Conservation (phyloP, 2,888 invertebrate genomes). For the Melitaea athalia region DNA sequence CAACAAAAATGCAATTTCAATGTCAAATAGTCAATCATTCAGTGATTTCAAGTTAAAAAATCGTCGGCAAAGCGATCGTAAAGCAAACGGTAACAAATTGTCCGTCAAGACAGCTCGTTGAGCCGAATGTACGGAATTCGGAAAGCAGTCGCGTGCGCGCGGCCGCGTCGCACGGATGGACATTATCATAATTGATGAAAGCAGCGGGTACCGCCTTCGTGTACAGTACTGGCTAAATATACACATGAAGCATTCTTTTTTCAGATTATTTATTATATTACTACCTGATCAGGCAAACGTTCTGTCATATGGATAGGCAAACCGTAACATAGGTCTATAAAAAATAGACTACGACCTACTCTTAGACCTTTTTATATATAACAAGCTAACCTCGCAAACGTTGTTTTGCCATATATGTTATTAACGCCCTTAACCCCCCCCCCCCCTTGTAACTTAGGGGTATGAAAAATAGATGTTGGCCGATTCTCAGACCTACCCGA, state of each 20-base stretch:
- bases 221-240: constrained; percentile 6
- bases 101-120: constrained; percentile 41
- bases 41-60: background rate
- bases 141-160: constrained; percentile 48
- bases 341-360: no score
- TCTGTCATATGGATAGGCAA: no score
- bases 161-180: constrained; percentile 41
- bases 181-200: constrained; percentile 81
- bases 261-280: no score
- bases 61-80: constrained; percentile 6
- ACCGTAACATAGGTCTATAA: no score
- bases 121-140: constrained; percentile 65
- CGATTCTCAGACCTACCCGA: no score
- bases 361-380: no score
- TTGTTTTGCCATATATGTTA: no score
- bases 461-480: no score
- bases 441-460: no score
- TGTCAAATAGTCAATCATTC: background rate
- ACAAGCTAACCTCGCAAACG: no score
- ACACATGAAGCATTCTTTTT: background rate
- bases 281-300: no score
- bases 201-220: constrained; percentile 53
- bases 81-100: constrained; percentile 14
- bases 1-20: background rate
- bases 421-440: no score